A percentile compares a stretch with the other conserved stretches of the same genome.
These are phyloP conservation scores for Columba guinea DNA, from an alignment of 2,797 vertebrate species.

Conservation along the genomic window DNA sequence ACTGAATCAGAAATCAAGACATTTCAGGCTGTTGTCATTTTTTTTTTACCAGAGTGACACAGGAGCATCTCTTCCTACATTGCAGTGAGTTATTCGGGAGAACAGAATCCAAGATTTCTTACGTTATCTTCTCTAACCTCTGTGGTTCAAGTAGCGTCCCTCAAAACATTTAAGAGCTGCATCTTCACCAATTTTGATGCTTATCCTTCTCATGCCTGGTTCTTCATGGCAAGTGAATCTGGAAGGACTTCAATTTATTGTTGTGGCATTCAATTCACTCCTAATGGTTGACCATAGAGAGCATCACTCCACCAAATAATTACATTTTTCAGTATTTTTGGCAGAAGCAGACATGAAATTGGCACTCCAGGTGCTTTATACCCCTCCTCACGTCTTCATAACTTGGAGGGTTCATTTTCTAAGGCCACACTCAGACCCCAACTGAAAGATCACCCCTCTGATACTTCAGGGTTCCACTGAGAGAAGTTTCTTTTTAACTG, in stretches of 20 bases:
- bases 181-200: not conserved
- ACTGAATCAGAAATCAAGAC: constrained; percentile 14
- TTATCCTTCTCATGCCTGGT: not conserved
- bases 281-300: not conserved
- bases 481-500: not conserved
- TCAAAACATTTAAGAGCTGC: not conserved
- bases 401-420: not conserved
- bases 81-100: not conserved
- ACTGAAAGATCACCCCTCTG: not conserved
- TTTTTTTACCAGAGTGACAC: not conserved
- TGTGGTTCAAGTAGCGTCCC: not conserved
- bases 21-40: not conserved
- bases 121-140: not conserved
- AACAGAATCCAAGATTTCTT: not conserved
- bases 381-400: not conserved
- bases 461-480: not conserved
- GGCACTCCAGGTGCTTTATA: not conserved
- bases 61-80: not conserved
- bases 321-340: not conserved
- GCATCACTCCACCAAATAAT: not conserved
- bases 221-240: not conserved
- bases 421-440: not conserved
- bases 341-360: not conserved
- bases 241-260: not conserved
- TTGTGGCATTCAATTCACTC: not conserved